A percentile compares a stretch with the other conserved stretches of the same genome.
Conservation (phyloP, 2,888 invertebrate genomes). For the Gastrophysa polygoni region DNA sequence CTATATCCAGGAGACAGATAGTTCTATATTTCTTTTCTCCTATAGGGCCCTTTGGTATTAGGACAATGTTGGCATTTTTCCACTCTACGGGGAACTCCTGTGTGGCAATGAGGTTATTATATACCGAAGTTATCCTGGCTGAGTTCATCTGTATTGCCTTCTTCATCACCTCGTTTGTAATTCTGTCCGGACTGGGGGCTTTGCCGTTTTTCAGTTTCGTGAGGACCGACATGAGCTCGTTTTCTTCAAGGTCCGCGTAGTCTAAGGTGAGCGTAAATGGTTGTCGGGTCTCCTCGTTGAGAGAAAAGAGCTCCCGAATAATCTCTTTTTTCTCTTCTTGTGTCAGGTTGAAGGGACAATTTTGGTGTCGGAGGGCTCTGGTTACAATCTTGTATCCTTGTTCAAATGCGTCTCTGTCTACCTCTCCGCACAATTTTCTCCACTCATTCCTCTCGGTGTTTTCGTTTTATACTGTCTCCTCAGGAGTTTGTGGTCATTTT, state of each 20-base stretch:
- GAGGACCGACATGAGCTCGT: not conserved
- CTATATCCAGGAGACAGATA: slow-evolving; percentile 9
- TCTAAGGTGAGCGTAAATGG: not conserved
- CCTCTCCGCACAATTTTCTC: slow-evolving; percentile 18
- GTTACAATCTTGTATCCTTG: slow-evolving; percentile 28
- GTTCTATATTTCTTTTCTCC: slow-evolving; percentile 1
- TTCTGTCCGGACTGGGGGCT: slow-evolving; percentile 1
- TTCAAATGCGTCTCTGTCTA: slow-evolving; percentile 27
- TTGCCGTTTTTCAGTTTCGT: slow-evolving; percentile 7
- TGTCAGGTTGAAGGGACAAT: not conserved
- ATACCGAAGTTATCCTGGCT: not conserved
- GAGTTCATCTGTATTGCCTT: not conserved
- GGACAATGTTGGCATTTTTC: slow-evolving; percentile 21
- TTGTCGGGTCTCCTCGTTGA: not conserved
- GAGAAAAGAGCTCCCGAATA: slow-evolving; percentile 7
- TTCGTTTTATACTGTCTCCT: too few species aligned
- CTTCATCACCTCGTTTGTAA: slow-evolving; percentile 1
- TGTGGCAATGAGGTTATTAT: slow-evolving; percentile 13
- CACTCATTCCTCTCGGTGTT: not conserved
- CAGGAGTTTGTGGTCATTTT: too few species aligned
- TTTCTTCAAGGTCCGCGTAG: not conserved
- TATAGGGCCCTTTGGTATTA: slow-evolving; percentile 20
- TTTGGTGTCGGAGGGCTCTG: slow-evolving; percentile 6
- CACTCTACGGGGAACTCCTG: slow-evolving; percentile 23
- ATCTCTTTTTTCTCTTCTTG: not conserved